phyloP scores from a whole-genome alignment of 2,113 vertebrate genomes.

The Uria aalge region DNA sequence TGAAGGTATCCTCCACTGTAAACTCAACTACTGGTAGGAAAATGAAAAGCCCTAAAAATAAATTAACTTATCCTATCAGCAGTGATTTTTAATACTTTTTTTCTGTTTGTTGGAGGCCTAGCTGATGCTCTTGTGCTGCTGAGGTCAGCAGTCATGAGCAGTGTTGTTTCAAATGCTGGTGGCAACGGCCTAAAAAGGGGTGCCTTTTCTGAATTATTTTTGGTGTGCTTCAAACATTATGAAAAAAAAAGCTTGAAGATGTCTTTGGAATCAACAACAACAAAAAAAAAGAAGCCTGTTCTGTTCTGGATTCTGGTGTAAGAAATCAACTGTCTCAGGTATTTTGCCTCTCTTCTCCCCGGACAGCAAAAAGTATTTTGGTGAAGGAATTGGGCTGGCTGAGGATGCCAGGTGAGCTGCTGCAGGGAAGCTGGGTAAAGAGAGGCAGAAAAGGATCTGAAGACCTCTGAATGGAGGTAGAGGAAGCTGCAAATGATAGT shows the following conservation, averaged over 20 bases:
- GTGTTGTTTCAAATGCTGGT: background rate
- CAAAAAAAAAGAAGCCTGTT: background rate
- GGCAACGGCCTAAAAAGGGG: background rate
- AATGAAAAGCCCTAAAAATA: background rate
- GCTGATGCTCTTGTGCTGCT: background rate
- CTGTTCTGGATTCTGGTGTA: background rate
- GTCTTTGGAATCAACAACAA: background rate
- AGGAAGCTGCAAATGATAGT: background rate
- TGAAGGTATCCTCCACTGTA: background rate
- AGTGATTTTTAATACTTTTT: background rate
- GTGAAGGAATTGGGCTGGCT: background rate
- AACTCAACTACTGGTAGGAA: background rate
- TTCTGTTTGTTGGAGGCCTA: background rate
- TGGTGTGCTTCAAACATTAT: background rate
- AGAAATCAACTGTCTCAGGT: background rate
- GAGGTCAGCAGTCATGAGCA: background rate
- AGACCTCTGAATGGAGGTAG: background rate
- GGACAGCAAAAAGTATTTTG: background rate
- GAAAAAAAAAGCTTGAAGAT: background rate
- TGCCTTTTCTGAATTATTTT: background rate
- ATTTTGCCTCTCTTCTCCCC: background rate
- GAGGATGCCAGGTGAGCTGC: fast-evolving
- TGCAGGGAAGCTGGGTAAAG: background rate
- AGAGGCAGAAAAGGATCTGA: background rate
- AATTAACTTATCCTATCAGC: background rate